Base-by-base conservation (phyloP, 2,888 invertebrate genomes). In the Caenorhabditis afra region DNA sequence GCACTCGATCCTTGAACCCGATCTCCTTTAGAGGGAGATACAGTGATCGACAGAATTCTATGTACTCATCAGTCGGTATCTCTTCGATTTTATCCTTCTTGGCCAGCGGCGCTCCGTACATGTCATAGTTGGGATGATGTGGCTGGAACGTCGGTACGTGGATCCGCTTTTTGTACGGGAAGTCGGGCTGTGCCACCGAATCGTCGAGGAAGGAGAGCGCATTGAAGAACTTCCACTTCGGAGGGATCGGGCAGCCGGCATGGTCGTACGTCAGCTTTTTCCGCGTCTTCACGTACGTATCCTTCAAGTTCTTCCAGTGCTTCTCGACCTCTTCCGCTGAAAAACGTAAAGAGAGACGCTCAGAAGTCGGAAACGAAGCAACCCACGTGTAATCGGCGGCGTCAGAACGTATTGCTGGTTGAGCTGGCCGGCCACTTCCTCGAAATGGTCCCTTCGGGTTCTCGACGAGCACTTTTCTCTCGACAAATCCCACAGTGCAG, bases 271-370 rank as follows among this genome's bases (percentile, higher is more conserved):
- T 58, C 5, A 81, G 11, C 62, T 81, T 73, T 37, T 78, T 77
- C 16, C 79, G 61, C 3, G 79, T 75, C 55, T 81, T 83, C 18
- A 80, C 74, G 37, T 71, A 83, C 2, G 83, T 83, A 44, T 83
- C 83, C 44, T 81, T 81, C 20, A 83, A 61, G 55, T 83, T 83
- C 45, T 83, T 83, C 79, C 81, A 83, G 20, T 76, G 79, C 39
- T 81, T 81, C 41, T 83, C 83, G 18, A 81, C 58, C 58, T 83
- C 83, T 50, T 83, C 83, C 1, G 61, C 81, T 81, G 76, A 29
- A 78, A 80, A 41, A 37, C 7, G 7, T n/a, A 11, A 49, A 12
- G n/a, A n/a, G n/a, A n/a, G n/a, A n/a, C n/a, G 4, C 44, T 52
- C 8, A 14, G 22, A 35, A 50, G 8, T 14, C 22, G 35, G n/a